Evolutionary conservation across 2,113 vertebrate genomes (phyloP).

Genomic region (Regulus satrapa): DNA sequence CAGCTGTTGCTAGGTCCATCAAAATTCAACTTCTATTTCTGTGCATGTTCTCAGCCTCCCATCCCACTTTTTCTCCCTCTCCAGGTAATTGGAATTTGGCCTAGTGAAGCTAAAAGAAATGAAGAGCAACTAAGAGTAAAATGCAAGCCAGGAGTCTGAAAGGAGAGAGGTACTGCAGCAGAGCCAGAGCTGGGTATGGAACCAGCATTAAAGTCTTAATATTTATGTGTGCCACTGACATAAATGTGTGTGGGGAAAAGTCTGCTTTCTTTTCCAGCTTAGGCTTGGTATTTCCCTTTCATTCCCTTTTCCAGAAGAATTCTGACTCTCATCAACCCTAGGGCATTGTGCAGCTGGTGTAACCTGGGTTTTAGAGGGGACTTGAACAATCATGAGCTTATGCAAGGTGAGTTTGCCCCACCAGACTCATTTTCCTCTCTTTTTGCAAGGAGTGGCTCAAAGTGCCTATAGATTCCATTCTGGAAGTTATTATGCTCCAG

Average conservation of each 20-base stretch:
- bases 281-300: background rate
- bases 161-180: background rate
- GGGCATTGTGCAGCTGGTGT: background rate
- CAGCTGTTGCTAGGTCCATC: background rate
- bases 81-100: background rate
- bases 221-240: background rate
- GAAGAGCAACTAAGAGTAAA: background rate
- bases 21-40: background rate
- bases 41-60: background rate
- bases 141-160: background rate
- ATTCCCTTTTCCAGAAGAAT: background rate
- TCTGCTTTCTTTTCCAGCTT: background rate
- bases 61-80: background rate
- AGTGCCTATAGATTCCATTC: background rate
- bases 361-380: background rate
- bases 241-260: background rate
- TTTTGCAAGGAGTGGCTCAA: background rate
- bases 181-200: background rate
- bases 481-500: background rate
- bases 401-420: background rate
- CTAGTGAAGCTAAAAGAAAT: background rate
- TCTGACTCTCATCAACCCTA: background rate
- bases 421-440: background rate
- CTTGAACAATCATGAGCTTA: background rate
- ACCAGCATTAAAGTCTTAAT: background rate